Percentiles rank a stretch among this genome's conserved stretches.
These are phyloP conservation scores for Antechinus flavipes DNA, from an alignment of 2,113 vertebrate species.

Conservation along the genomic window DNA sequence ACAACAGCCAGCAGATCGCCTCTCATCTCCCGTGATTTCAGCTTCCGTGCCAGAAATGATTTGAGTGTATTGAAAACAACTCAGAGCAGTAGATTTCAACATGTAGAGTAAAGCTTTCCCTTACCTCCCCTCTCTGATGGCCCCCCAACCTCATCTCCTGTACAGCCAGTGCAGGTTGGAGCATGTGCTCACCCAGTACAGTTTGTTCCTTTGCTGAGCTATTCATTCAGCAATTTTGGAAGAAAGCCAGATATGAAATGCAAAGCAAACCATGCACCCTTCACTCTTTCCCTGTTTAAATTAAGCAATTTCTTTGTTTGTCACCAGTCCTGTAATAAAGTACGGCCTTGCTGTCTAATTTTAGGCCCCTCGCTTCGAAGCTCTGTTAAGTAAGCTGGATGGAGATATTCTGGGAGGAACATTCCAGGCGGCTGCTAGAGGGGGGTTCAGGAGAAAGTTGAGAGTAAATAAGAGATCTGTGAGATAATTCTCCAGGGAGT, in stretches of 20 bases:
- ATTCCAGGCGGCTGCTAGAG: conserved; percentile 46
- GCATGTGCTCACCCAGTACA: not conserved
- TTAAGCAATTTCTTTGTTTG: conserved; percentile 68
- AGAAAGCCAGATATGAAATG: conserved; percentile 40
- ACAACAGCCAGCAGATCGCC: not conserved
- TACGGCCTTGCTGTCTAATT: conserved; percentile 66
- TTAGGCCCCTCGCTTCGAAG: conserved; percentile 63
- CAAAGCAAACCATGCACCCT: not conserved
- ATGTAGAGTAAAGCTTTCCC: not conserved
- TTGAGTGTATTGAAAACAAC: conserved; percentile 1
- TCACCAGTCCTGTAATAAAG: conserved; percentile 58
- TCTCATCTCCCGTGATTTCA: conserved; percentile 27
- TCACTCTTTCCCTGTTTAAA: conserved; percentile 12
- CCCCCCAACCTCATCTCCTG: not conserved
- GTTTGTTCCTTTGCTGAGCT: conserved; percentile 59
- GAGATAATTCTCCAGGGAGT: conserved; percentile 70
- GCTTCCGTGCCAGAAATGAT: not conserved
- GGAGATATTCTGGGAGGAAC: conserved; percentile 62
- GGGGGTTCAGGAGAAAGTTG: conserved; percentile 69
- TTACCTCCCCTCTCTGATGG: not conserved
- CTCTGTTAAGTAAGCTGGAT: conserved; percentile 57
- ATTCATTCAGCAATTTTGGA: conserved; percentile 40
- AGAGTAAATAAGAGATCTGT: conserved; percentile 74
- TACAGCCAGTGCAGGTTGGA: not conserved
- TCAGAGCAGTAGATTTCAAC: conserved; percentile 3